These are phyloP conservation scores for Apotomis turbidana DNA, from an alignment of 2,888 invertebrate genomes.

Conservation along the genomic window DNA sequence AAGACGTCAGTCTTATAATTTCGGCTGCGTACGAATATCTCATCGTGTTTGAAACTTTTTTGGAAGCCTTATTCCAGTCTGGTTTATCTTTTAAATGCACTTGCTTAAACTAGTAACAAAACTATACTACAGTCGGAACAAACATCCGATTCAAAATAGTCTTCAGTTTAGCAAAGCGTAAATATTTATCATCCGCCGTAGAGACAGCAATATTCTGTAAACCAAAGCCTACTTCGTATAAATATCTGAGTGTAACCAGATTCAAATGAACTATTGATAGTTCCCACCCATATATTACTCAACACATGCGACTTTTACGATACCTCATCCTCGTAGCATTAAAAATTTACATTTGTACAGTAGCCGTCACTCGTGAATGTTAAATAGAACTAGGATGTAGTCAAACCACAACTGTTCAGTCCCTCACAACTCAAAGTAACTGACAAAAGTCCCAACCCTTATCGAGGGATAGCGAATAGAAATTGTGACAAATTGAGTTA, in stretches of 20 bases:
- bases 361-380: constrained; percentile 50
- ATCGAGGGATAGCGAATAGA: background rate
- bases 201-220: background rate
- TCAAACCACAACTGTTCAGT: constrained; percentile 41
- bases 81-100: too few species aligned
- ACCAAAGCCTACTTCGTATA: background rate
- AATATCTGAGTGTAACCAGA: background rate
- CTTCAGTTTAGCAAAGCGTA: too few species aligned
- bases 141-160: too few species aligned
- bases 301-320: constrained; percentile 27
- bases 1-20: too few species aligned
- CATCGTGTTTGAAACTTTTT: too few species aligned
- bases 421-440: constrained; percentile 42
- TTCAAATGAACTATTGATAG: background rate
- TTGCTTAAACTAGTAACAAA: too few species aligned
- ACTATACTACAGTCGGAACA: too few species aligned
- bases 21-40: too few species aligned
- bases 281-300: constrained; percentile 2
- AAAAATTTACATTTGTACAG: constrained; percentile 55
- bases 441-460: constrained; percentile 36
- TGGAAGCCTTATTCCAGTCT: too few species aligned
- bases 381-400: constrained; percentile 46
- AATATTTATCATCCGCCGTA: background rate
- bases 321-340: constrained; percentile 43
- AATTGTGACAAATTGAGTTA: constrained; percentile 27